These are phyloP conservation scores for Eulithis testata DNA, from an alignment of 2,888 invertebrate genomes.

Conservation along the genomic window DNA sequence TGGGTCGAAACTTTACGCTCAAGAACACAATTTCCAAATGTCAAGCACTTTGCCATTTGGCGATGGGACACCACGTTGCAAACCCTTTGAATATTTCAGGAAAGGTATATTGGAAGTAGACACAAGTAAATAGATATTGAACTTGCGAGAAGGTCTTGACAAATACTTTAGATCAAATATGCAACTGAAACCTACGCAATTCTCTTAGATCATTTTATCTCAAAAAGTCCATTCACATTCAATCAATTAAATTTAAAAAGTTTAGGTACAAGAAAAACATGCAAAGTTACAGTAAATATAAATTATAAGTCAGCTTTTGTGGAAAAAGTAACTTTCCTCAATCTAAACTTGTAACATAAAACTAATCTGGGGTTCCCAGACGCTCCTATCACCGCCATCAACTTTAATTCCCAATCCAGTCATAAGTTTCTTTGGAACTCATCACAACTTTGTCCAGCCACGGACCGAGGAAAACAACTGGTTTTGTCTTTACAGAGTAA, in stretches of 20 bases:
- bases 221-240: too few relatives aligned
- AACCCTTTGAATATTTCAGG: constrained; percentile 20
- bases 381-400: constrained; percentile 36
- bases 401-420: constrained; percentile 36
- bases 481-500: constrained; percentile 2
- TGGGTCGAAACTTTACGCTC: constrained; percentile 9
- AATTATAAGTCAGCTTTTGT: constrained; percentile 1
- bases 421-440: constrained; percentile 35
- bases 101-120: constrained; percentile 9
- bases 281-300: constrained; percentile 1
- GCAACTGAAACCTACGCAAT: too few relatives aligned
- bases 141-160: neutral
- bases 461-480: constrained; percentile 6
- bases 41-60: constrained; percentile 21
- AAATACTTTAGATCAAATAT: too few relatives aligned
- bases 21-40: constrained; percentile 24
- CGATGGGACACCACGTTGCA: constrained; percentile 1
- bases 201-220: too few relatives aligned
- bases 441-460: constrained; percentile 28
- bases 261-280: neutral
- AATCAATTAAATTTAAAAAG: too few relatives aligned
- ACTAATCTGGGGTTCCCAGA: constrained; percentile 27
- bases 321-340: constrained; percentile 16
- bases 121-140: constrained; percentile 1
- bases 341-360: constrained; percentile 21